Evolutionary conservation across 2,113 vertebrate species (phyloP).

Genomic region (Lepisosteus osseus): DNA sequence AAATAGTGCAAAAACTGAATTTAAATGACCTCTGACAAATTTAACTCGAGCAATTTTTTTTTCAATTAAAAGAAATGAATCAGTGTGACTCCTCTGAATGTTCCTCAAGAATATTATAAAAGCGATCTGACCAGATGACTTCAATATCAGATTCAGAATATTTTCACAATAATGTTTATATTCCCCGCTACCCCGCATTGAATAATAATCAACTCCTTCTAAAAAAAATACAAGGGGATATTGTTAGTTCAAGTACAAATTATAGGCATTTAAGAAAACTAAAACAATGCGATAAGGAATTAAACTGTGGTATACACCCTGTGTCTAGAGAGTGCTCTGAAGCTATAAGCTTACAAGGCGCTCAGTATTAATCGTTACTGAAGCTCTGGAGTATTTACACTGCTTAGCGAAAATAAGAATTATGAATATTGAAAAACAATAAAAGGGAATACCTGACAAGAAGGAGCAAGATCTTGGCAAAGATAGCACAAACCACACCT

Average conservation of each 20-base stretch:
- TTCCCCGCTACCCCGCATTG: too few species aligned
- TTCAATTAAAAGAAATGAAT: too few species aligned
- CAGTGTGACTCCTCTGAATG: too few species aligned
- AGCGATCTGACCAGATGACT: too few species aligned
- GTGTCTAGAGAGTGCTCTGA: not conserved
- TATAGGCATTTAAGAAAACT: not conserved
- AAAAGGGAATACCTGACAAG: not conserved
- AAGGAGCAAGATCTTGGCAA: conserved; percentile 10
- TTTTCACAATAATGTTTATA: too few species aligned
- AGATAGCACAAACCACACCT: conserved; percentile 3
- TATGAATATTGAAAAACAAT: not conserved
- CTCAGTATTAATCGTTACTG: not conserved
- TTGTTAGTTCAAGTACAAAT: not conserved
- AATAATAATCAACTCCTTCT: not conserved
- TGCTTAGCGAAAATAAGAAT: conserved; percentile 8
- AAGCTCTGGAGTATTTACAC: not conserved
- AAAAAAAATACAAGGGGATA: not conserved
- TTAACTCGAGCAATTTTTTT: too few species aligned
- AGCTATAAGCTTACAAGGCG: not conserved
- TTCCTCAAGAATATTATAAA: too few species aligned
- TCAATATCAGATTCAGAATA: too few species aligned
- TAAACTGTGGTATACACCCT: not conserved
- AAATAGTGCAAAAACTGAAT: too few species aligned
- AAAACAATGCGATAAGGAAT: conserved; percentile 4
- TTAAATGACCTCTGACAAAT: too few species aligned